A percentile compares a stretch with the other conserved stretches of the same genome.
These are phyloP conservation scores for Gadopsis marmoratus DNA, from an alignment of 2,797 vertebrate species.

Conservation along the genomic window DNA sequence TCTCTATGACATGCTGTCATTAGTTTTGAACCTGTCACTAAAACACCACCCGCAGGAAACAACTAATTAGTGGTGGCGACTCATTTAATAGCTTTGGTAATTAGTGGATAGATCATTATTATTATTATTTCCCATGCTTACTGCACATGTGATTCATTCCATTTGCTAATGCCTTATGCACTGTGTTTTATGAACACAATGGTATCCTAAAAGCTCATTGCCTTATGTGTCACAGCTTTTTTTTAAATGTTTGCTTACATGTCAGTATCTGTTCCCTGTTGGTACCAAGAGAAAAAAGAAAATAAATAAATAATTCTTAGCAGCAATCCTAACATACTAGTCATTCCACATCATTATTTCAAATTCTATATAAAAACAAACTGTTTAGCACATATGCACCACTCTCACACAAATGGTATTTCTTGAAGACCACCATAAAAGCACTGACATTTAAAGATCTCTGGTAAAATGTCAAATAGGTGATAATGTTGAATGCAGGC, in stretches of 20 bases:
- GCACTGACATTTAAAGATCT: constrained; percentile 70
- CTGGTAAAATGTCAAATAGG: constrained; percentile 70
- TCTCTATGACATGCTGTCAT: constrained; percentile 68
- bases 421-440: constrained; percentile 44
- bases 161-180: constrained; percentile 7
- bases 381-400: neutral
- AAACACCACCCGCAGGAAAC: constrained; percentile 50
- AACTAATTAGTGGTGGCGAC: constrained; percentile 60
- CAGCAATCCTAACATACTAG: neutral
- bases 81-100: constrained; percentile 73
- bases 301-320: too few relatives aligned
- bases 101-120: constrained; percentile 61
- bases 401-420: constrained; percentile 25
- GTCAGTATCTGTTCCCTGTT: neutral
- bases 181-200: constrained; percentile 2
- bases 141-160: constrained; percentile 29
- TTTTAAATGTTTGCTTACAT: too few relatives aligned
- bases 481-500: constrained; percentile 39
- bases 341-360: neutral
- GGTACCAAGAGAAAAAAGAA: neutral
- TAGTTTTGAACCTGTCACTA: constrained; percentile 71
- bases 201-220: constrained; percentile 7
- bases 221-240: constrained; percentile 1
- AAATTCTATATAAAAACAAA: constrained; percentile 30
- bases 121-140: constrained; percentile 46